Conservation (phyloP, 2,888 invertebrate species). For the Orthosia gothica region DNA sequence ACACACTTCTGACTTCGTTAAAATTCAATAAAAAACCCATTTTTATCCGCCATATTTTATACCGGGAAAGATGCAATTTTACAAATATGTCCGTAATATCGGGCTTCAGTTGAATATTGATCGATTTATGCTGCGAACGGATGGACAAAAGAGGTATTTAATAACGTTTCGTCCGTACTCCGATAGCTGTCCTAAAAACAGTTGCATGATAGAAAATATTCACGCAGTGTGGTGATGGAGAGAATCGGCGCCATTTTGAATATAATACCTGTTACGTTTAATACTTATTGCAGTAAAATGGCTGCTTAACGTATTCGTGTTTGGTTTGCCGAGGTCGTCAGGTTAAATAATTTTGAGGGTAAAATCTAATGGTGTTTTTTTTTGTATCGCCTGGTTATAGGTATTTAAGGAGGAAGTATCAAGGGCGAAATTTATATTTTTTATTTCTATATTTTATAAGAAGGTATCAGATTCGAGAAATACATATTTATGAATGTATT, state of each 20-base stretch:
- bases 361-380: background rate
- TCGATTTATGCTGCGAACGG: constrained; percentile 49
- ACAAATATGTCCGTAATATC: constrained; percentile 8
- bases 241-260: constrained; percentile 44
- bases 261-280: constrained; percentile 47
- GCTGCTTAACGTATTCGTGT: constrained; percentile 25
- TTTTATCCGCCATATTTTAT: constrained; percentile 18
- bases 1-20: background rate
- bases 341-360: constrained; percentile 16
- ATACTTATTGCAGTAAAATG: constrained; percentile 42
- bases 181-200: constrained; percentile 20
- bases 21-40: constrained; percentile 20
- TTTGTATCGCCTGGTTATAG: background rate
- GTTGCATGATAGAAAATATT: constrained; percentile 33
- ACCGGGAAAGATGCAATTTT: constrained; percentile 43
- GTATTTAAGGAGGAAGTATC: background rate
- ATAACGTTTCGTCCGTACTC: constrained; percentile 32
- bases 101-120: constrained; percentile 48
- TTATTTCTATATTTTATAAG: background rate
- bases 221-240: constrained; percentile 6
- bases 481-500: background rate
- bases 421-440: background rate
- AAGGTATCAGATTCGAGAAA: background rate
- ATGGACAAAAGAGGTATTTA: constrained; percentile 48
- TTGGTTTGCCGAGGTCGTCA: constrained; percentile 11